These are phyloP conservation scores for Anthoscopus minutus DNA, from an alignment of 2,113 vertebrate genomes.

Conservation along the genomic window DNA sequence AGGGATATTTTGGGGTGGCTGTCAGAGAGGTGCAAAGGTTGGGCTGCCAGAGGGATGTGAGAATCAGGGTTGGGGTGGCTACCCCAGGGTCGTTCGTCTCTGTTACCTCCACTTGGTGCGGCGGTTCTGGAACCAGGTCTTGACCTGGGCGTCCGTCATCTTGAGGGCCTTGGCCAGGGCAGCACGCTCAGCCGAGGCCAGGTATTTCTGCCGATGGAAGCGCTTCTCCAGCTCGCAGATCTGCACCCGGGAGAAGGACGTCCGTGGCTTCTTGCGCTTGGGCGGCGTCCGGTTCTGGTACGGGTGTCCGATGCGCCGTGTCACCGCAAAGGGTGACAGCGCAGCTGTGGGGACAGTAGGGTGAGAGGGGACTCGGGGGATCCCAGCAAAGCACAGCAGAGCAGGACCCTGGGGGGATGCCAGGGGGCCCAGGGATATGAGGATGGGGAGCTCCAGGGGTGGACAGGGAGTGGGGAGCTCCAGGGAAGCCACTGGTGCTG, in stretches of 20 bases:
- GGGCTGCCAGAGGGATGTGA: no score
- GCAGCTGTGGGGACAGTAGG: constrained; percentile 69
- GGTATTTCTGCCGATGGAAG: constrained; percentile 93
- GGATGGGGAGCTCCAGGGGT: neutral
- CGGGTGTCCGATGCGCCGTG: constrained; percentile 91
- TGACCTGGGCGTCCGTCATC: constrained; percentile 97
- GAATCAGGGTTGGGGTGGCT: fast-evolving
- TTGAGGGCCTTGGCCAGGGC: constrained; percentile 91
- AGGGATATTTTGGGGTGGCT: neutral
- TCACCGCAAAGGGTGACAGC: constrained; percentile 87
- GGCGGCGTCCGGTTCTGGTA: constrained; percentile 98
- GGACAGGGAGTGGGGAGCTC: no score
- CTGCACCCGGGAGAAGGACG: constrained; percentile 93
- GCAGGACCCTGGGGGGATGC: neutral
- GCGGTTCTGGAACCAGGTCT: constrained; percentile 99
- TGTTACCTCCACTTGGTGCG: constrained; percentile 66
- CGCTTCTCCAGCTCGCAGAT: constrained; percentile 97
- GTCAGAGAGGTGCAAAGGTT: no score
- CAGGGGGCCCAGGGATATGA: neutral
- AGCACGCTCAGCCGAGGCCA: constrained; percentile 82
- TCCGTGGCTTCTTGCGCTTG: constrained; percentile 96
- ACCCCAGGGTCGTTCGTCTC: fast-evolving
- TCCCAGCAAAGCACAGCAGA: neutral
- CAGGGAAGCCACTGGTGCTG: neutral
- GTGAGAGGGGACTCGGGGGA: fast-evolving